These are phyloP conservation scores for Brachyhypopomus occidentalis DNA, from an alignment of 2,113 vertebrate genomes.

Conservation along the genomic window DNA sequence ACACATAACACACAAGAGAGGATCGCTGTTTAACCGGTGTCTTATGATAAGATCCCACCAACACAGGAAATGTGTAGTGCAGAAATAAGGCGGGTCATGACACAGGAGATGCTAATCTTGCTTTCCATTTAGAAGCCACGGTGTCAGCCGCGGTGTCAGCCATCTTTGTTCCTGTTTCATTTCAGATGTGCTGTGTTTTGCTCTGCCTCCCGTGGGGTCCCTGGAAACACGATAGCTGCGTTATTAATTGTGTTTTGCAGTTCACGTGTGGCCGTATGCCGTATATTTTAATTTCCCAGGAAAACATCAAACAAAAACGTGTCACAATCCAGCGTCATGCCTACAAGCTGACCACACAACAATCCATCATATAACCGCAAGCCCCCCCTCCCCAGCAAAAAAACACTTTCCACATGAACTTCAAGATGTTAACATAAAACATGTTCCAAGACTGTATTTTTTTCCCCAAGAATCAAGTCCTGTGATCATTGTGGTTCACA, in stretches of 20 bases:
- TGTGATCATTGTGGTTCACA: not conserved
- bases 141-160: not conserved
- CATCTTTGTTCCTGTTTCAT: conserved; percentile 13
- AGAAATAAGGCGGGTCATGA: conserved; percentile 18
- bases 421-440: not conserved
- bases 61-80: conserved; percentile 1
- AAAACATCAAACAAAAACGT: conserved; percentile 9
- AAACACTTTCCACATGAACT: not conserved
- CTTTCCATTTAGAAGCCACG: not conserved
- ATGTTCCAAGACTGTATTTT: not conserved
- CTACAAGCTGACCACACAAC: not conserved
- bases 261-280: not conserved
- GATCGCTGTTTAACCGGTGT: not conserved
- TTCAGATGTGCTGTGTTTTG: conserved; percentile 4
- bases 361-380: not conserved
- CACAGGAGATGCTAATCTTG: conserved; percentile 17
- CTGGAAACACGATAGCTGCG: not conserved
- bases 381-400: not conserved
- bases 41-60: not conserved
- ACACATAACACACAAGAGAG: not conserved
- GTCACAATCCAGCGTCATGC: not conserved
- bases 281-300: not conserved
- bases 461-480: not conserved
- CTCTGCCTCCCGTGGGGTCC: not conserved
- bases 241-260: conserved; percentile 13